A percentile compares a stretch with the other conserved stretches of the same genome.
These are phyloP conservation scores for Micrasema minimum DNA, from an alignment of 1,140 invertebrate genomes.

Conservation along the genomic window DNA sequence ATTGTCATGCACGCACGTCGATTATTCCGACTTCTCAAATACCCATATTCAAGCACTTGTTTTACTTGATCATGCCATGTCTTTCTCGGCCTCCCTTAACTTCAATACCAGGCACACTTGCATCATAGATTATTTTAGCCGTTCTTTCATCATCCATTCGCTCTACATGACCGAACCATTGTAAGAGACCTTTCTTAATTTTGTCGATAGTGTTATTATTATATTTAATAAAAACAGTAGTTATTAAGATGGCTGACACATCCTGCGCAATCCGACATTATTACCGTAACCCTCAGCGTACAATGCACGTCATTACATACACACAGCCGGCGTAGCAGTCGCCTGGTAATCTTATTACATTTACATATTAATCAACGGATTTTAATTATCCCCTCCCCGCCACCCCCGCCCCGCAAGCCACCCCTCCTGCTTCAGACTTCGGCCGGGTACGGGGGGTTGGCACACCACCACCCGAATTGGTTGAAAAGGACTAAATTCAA, in stretches of 20 bases:
- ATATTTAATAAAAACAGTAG: not conserved
- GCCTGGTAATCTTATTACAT: constrained; percentile 93
- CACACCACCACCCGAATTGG: constrained; percentile 21
- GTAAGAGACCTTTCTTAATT: too few relatives aligned
- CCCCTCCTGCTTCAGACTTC: constrained; percentile 46
- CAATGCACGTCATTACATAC: constrained; percentile 54
- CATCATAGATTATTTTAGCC: too few relatives aligned
- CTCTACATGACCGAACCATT: too few relatives aligned
- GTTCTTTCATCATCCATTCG: too few relatives aligned
- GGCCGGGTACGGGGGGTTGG: constrained; percentile 19
- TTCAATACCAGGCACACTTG: too few relatives aligned
- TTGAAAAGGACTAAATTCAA: constrained; percentile 32
- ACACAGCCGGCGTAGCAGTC: constrained; percentile 50
- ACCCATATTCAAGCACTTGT: too few relatives aligned
- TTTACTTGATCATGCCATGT: too few relatives aligned
- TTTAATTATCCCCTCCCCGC: constrained; percentile 86
- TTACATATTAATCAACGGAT: constrained; percentile 98
- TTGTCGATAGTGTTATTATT: too few relatives aligned
- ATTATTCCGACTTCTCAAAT: too few relatives aligned
- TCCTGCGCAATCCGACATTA: not conserved
- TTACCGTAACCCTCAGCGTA: constrained; percentile 9
- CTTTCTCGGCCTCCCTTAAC: too few relatives aligned
- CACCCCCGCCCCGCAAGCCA: constrained; percentile 56
- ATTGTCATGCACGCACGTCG: too few relatives aligned
- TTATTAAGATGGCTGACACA: constrained; percentile 1